Percentiles rank a stretch among this genome's conserved stretches.
phyloP scores from a whole-genome alignment of 2,888 invertebrate species.

The Schizotus pectinicornis region DNA sequence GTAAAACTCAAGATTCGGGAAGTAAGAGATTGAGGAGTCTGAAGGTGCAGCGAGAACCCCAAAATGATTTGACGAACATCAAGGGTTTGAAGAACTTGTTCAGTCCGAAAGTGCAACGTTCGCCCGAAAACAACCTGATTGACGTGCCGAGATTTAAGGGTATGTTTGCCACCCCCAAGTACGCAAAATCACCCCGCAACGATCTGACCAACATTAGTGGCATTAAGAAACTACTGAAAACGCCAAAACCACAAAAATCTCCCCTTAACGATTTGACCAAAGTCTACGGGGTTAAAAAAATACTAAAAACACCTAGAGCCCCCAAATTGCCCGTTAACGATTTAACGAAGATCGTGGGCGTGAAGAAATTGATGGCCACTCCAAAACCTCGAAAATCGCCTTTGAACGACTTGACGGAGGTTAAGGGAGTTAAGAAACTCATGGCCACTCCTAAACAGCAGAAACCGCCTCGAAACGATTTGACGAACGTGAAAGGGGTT shows the following conservation, averaged over 20 bases:
- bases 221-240: conserved; percentile 42
- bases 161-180: neutral
- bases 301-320: conserved; percentile 31
- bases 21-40: neutral
- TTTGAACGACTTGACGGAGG: conserved; percentile 26
- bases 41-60: neutral
- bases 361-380: conserved; percentile 30
- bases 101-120: conserved; percentile 1
- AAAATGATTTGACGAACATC: neutral
- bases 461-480: conserved; percentile 39
- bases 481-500: conserved; percentile 37
- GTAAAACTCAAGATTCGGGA: neutral
- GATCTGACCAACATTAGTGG: conserved; percentile 53
- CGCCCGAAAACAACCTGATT: conserved; percentile 1
- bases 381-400: conserved; percentile 31
- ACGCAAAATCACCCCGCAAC: conserved; percentile 38
- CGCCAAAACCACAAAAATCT: conserved; percentile 38
- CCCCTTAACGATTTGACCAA: conserved; percentile 31
- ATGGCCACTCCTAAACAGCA: conserved; percentile 30
- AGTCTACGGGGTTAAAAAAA: conserved; percentile 25
- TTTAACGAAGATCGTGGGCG: conserved; percentile 33
- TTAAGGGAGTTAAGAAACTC: conserved; percentile 27
- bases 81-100: neutral
- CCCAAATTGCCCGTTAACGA: conserved; percentile 42
- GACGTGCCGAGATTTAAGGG: conserved; percentile 32